Evolutionary conservation across 2,888 invertebrate species (phyloP), one percentile per base, ranked within the genome.

Genomic region (Dynastes hyllus): DNA sequence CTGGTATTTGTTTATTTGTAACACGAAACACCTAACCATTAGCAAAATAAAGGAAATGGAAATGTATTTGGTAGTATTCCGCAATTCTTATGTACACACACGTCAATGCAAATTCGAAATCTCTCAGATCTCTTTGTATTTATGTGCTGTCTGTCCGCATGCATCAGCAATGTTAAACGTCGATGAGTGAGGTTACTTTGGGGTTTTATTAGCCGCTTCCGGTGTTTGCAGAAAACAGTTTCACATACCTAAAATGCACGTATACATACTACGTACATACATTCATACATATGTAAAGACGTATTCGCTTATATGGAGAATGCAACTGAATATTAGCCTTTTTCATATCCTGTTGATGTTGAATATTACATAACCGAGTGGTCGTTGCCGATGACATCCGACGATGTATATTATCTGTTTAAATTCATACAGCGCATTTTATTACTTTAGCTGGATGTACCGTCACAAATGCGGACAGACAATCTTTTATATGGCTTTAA

Each of bases 191-290:
- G 27, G 45, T 61, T 75, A 40, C 61, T 75, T 75, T 75, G 45
- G 61, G 16, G 73, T 63, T 75, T 75, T 75, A 75, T 75, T 75
- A 75, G 40, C 37, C 73, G 73, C 61, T 61, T 75, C 73, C 73
- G 61, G 73, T 61, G 50, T 61, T 61, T 61, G 58, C 61, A 61
- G 73, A 75, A 75, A 61, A 75, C 45, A 27, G 58, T 61, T 61
- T 40, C 16, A 61, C 61, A 45, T 75, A 75, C 40, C 40, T 45
- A 73, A 75, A 61, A 75, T 27, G 58, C 45, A 75, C 13, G 32
- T 55, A 37, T 45, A 40, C 37, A 73, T 22, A 40, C 8, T 27
- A 67, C 40, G 13, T 32, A 32, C 40, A 69, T 69, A 61, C 16
- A n/a, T 45, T 22, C 45, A 61, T 61, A 61, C 40, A 75, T 61